These are phyloP conservation scores for Platygyra sinensis DNA, from an alignment of 64 coral and sea anemone genomes.

Conservation along the genomic window DNA sequence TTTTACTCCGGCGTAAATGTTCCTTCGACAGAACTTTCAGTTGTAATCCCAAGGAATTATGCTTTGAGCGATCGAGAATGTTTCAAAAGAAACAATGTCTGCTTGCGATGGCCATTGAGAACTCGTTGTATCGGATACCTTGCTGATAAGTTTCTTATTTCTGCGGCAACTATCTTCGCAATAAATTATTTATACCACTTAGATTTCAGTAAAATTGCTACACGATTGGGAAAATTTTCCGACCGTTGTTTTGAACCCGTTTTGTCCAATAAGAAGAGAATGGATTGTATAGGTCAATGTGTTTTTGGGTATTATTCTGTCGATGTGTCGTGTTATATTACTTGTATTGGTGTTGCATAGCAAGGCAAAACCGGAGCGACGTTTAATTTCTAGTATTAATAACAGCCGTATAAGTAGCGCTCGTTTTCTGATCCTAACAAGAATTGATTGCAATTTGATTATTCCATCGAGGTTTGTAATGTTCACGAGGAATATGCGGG, in stretches of 20 bases:
- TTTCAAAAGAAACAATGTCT: neutral
- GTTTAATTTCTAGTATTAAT: neutral
- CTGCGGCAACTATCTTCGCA: constrained; percentile 17
- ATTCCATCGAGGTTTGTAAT: neutral
- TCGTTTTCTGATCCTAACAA: neutral
- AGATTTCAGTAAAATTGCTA: neutral
- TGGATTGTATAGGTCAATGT: neutral
- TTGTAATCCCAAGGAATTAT: neutral
- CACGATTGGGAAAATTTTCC: neutral
- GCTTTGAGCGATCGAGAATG: neutral
- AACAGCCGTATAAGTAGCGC: neutral
- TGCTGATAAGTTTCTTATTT: neutral
- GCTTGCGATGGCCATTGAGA: neutral
- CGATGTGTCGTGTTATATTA: neutral
- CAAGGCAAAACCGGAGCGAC: neutral
- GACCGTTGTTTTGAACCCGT: neutral
- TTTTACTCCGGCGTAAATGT: neutral
- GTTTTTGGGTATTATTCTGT: neutral
- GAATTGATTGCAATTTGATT: neutral
- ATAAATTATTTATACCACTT: constrained; percentile 22
- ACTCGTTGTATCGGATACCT: neutral
- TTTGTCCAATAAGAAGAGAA: neutral
- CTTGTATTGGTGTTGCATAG: neutral
- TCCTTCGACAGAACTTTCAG: neutral
- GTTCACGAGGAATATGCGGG: neutral